Evolutionary conservation across 2,797 vertebrate genomes (phyloP).

Genomic region (Brachyalestes nurse): DNA sequence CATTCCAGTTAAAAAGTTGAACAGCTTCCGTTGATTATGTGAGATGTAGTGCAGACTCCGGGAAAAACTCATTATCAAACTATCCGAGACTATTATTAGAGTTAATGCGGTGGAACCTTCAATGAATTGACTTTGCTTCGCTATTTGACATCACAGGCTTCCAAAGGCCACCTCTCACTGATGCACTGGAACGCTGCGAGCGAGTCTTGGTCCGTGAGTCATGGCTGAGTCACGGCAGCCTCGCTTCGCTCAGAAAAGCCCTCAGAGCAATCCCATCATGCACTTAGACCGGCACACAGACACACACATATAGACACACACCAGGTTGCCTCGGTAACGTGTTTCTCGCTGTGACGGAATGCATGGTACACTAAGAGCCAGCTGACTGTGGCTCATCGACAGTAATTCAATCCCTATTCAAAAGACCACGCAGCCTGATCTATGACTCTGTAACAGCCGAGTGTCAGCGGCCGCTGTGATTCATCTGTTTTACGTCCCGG

Average conservation of each 20-base stretch:
- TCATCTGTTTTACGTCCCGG: not conserved
- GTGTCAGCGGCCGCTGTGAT: conserved; percentile 4
- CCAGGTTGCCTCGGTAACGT: conserved; percentile 84
- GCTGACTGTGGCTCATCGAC: conserved; percentile 4
- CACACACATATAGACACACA: conserved; percentile 68
- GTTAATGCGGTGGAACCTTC: conserved; percentile 1
- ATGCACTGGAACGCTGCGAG: not conserved
- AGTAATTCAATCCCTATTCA: conserved; percentile 14
- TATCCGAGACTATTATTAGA: conserved; percentile 1
- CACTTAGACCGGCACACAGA: conserved; percentile 72
- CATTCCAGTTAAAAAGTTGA: not conserved
- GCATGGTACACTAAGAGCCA: conserved; percentile 14
- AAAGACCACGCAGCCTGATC: not conserved
- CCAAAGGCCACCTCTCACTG: not conserved
- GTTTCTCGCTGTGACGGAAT: conserved; percentile 49
- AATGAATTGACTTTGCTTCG: not conserved
- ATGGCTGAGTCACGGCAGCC: conserved; percentile 40
- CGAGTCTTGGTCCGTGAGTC: conserved; percentile 38
- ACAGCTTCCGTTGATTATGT: not conserved
- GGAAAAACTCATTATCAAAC: not conserved
- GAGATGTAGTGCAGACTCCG: not conserved
- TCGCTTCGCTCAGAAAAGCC: conserved; percentile 13
- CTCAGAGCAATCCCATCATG: conserved; percentile 38
- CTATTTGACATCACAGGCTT: conserved; percentile 22
- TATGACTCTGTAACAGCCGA: not conserved